Base-by-base conservation (phyloP, 2,113 vertebrate genomes). In the Microtus montanus region DNA sequence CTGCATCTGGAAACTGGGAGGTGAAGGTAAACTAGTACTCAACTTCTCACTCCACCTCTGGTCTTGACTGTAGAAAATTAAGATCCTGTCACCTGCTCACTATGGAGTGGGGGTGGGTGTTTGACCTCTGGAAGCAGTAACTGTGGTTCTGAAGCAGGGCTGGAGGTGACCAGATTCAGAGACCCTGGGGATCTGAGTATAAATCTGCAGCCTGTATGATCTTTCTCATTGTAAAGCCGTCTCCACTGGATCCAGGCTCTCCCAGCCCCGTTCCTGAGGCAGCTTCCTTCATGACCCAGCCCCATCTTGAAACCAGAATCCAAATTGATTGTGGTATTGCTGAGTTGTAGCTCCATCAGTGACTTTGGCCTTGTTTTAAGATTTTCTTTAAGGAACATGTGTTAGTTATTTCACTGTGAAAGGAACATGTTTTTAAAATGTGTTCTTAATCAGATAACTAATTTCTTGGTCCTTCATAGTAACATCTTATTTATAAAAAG, bases 361-460 rank as follows among this genome's bases (percentile, higher is more conserved):
- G 49, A 85, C 75, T 85, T 92, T 64, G 66, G 28, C 47, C 80
- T 84, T 88, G 58, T 96, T 93, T 79, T 68, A 44, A 75, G 70
- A 71, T 63, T 90, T 91, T 75, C 90, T 64, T 61, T 93, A 77
- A 92, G 82, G 52, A 93, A 80, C 30, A 87, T 44, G 1, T 90
- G 84, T 75, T 92, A 66, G 33, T 89, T 92, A 82, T 85, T 92
- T 88, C 94, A 77, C 82, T 3, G 1, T 20, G 38, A 84, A 24
- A 93, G 92, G 68, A 78, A 47, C 14, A 80, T 61, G 44, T 79
- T 6, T 80, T 83, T 41, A 89, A 87, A 91, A 71, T 89, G 12
- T 96, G 61, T 94, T 88, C 30, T 82, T 96, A 93, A 92, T 79
- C 92, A 90, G 38, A n/a, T 58, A 94, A 80, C 49, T 85, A 82